Conservation (phyloP, 2,113 vertebrate genomes). For the Pyrgilauda ruficollis region DNA sequence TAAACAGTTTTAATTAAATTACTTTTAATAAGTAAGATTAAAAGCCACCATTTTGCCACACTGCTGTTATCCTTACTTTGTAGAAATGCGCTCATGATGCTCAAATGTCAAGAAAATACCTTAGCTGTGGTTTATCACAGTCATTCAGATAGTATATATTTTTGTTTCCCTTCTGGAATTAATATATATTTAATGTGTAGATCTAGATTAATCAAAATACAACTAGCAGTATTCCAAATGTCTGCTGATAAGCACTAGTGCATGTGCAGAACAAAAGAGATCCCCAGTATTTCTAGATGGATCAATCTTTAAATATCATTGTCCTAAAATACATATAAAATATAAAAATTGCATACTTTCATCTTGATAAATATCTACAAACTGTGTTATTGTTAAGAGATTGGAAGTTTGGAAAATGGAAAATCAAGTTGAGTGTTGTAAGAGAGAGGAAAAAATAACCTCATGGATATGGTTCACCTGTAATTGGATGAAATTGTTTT, state of each 20-base stretch:
- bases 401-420: neutral
- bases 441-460: neutral
- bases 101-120: neutral
- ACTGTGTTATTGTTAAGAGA: neutral
- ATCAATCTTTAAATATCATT: neutral
- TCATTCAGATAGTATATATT: neutral
- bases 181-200: neutral
- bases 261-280: neutral
- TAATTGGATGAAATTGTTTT: neutral
- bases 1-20: constrained; percentile 17
- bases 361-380: neutral
- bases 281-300: neutral
- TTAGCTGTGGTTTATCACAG: neutral
- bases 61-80: neutral
- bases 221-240: neutral
- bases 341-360: neutral
- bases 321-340: neutral
- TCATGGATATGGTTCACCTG: neutral
- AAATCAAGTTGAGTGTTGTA: neutral
- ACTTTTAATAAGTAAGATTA: neutral
- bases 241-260: neutral
- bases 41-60: neutral
- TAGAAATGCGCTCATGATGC: neutral
- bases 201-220: neutral
- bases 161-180: neutral